A percentile compares a stretch with the other conserved stretches of the same genome.
Conservation (phyloP, 1,140 invertebrate genomes). For the Papilio dardanus region DNA sequence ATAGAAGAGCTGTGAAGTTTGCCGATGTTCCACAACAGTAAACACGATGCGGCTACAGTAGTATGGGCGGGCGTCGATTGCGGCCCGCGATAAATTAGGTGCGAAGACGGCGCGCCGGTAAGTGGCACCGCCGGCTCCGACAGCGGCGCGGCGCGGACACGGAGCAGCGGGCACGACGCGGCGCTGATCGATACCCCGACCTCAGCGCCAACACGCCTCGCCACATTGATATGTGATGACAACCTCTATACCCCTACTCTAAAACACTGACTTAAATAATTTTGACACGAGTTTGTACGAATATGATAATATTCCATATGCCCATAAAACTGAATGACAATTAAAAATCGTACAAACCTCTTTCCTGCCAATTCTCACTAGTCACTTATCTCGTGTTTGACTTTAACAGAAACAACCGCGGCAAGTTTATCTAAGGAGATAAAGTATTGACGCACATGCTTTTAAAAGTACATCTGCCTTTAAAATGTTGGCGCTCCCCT, state of each 20-base stretch:
- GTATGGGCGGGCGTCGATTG: conserved; percentile 53
- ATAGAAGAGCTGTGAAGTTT: conserved; percentile 8
- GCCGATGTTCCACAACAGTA: neutral
- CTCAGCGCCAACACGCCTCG: conserved; percentile 45
- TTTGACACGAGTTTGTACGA: neutral
- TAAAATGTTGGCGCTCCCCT: neutral
- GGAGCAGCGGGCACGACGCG: too few species aligned
- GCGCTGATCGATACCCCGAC: conserved; percentile 63
- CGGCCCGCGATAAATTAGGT: conserved; percentile 74
- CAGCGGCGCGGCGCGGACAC: conserved; percentile 43
- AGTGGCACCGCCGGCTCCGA: conserved; percentile 60
- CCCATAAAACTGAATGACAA: neutral
- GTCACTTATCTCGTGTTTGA: conserved; percentile 14
- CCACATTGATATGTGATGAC: conserved; percentile 3
- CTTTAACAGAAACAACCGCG: neutral
- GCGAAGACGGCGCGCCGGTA: conserved; percentile 74
- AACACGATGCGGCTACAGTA: neutral
- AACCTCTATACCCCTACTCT: neutral
- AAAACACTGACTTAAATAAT: neutral
- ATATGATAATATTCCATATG: neutral
- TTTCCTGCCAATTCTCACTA: neutral
- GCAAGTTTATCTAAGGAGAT: conserved; percentile 5
- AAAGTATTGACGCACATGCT: neutral
- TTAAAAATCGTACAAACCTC: neutral
- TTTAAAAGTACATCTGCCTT: neutral